Evolutionary conservation across 2,113 vertebrate species (phyloP).

Genomic region (Chaenogobius annularis): DNA sequence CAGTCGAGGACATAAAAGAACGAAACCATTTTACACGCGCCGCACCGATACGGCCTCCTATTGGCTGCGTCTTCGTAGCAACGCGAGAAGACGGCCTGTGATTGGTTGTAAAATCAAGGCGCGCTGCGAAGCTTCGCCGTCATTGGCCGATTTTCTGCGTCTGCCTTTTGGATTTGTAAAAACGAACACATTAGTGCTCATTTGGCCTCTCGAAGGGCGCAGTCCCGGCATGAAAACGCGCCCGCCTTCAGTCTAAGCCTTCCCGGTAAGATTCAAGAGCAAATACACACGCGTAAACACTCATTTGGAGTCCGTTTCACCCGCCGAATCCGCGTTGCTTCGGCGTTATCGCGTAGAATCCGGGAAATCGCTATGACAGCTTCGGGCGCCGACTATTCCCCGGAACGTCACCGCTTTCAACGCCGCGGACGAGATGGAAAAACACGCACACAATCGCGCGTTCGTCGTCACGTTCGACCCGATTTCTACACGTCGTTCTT

Average conservation of each 20-base stretch:
- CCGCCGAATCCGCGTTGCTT: too few relatives aligned
- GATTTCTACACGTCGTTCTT: not conserved
- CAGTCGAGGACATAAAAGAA: constrained; percentile 40
- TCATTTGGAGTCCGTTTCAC: not conserved
- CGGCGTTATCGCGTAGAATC: not conserved
- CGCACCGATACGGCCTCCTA: constrained; percentile 20
- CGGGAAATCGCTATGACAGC: constrained; percentile 35
- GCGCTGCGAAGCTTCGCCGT: constrained; percentile 16
- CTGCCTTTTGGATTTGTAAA: constrained; percentile 34
- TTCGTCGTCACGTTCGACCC: not conserved
- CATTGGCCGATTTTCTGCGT: constrained; percentile 48
- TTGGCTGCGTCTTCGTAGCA: constrained; percentile 27
- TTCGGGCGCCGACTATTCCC: constrained; percentile 60
- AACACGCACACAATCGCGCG: not conserved
- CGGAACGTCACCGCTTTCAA: constrained; percentile 19
- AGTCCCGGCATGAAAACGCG: constrained; percentile 43
- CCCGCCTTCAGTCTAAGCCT: not conserved
- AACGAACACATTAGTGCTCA: constrained; percentile 27
- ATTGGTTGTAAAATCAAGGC: constrained; percentile 50
- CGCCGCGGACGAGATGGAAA: not conserved
- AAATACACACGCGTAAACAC: not conserved
- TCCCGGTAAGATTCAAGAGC: constrained; percentile 35
- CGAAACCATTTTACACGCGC: not conserved
- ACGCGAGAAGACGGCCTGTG: not conserved
- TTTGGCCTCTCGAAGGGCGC: constrained; percentile 43